Conservation (phyloP, 2,797 vertebrate species). For the Gadopsis bispinosus region DNA sequence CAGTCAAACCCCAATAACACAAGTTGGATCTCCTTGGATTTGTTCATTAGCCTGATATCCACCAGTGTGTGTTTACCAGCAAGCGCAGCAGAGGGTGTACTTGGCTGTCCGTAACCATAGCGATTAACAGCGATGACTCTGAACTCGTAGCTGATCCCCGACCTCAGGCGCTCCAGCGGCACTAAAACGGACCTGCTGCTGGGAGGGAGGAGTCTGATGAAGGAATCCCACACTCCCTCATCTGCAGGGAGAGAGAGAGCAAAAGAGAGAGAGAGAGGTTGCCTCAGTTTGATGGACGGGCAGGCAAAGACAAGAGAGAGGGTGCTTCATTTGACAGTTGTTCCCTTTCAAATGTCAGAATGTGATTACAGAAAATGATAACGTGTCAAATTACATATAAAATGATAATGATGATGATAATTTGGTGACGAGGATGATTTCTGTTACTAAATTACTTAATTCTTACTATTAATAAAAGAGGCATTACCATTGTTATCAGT, state of each 20-base stretch:
- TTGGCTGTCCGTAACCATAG: slow-evolving; percentile 94
- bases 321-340: slow-evolving; percentile 4
- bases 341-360: slow-evolving; percentile 31
- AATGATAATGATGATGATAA: slow-evolving; percentile 23
- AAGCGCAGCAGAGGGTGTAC: slow-evolving; percentile 89
- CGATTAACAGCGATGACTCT: slow-evolving; percentile 93
- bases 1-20: slow-evolving; percentile 19
- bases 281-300: neutral
- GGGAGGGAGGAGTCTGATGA: slow-evolving; percentile 90
- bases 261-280: neutral
- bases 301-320: neutral
- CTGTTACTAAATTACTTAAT: slow-evolving; percentile 9
- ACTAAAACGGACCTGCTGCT: slow-evolving; percentile 89
- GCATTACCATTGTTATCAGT: slow-evolving; percentile 27
- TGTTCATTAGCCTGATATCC: slow-evolving; percentile 23
- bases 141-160: slow-evolving; percentile 95
- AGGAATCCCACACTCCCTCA: slow-evolving; percentile 95
- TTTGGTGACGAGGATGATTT: slow-evolving; percentile 30
- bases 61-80: slow-evolving; percentile 86
- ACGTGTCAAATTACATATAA: slow-evolving; percentile 27
- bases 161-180: slow-evolving; percentile 89
- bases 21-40: slow-evolving; percentile 9
- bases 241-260: slow-evolving; percentile 79
- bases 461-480: slow-evolving; percentile 38
- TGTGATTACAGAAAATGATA: slow-evolving; percentile 38